Conservation (phyloP, 2,113 vertebrate species). For the Podarcis cretensis region DNA sequence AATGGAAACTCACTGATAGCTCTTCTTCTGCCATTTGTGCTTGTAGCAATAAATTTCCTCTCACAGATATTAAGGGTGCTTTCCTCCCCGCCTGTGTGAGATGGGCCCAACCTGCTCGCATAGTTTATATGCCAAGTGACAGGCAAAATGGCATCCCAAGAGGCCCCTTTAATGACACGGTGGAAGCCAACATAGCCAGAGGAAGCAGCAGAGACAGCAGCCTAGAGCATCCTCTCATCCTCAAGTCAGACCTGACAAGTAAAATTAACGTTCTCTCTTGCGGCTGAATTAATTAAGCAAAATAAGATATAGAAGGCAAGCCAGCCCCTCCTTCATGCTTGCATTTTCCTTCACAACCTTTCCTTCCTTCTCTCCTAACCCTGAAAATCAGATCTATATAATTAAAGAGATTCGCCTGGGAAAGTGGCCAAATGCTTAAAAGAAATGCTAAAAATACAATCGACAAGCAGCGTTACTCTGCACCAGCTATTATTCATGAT, state of each 20-base stretch:
- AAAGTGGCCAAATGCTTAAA: conserved; percentile 23
- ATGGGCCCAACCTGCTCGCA: not conserved
- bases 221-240: conserved; percentile 43
- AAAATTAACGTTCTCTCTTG: conserved; percentile 62
- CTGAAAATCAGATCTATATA: not conserved
- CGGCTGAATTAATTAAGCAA: conserved; percentile 40
- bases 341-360: not conserved
- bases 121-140: conserved; percentile 39
- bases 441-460: conserved; percentile 33
- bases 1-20: not conserved
- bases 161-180: conserved; percentile 36
- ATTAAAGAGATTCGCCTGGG: conserved; percentile 21
- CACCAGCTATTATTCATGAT: not conserved
- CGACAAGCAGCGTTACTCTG: not conserved
- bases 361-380: not conserved
- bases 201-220: conserved; percentile 43
- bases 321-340: not conserved
- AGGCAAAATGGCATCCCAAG: conserved; percentile 21
- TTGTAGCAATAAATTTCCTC: conserved; percentile 16
- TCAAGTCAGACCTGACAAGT: conserved; percentile 66
- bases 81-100: not conserved
- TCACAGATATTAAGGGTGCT: not conserved
- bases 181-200: conserved; percentile 55
- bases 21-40: not conserved
- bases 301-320: conserved; percentile 19